phyloP scores from a whole-genome alignment of 2,797 vertebrate species.

The Nasua narica region DNA sequence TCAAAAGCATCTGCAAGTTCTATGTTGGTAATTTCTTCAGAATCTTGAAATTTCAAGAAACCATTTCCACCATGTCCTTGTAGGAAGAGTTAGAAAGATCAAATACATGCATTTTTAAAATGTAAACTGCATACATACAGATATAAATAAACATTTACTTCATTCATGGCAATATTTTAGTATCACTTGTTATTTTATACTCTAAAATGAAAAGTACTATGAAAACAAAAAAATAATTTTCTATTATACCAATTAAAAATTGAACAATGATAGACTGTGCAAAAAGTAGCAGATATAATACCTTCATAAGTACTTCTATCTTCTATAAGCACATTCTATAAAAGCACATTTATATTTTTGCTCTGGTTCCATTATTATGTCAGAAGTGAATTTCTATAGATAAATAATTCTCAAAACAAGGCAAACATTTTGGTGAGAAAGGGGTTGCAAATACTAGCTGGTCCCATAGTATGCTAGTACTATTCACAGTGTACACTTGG shows the following conservation, averaged over 20 bases:
- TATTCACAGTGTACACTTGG: background rate
- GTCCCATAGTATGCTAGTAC: background rate
- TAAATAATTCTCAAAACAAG: background rate
- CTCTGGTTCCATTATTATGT: background rate
- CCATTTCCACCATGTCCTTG: slow-evolving; percentile 97
- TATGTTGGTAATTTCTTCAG: slow-evolving; percentile 99
- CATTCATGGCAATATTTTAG: background rate
- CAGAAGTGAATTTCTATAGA: background rate
- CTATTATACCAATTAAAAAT: background rate
- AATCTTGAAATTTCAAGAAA: slow-evolving; percentile 99
- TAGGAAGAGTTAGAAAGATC: slow-evolving; percentile 44
- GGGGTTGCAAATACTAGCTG: background rate
- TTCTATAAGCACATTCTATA: background rate
- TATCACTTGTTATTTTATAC: background rate
- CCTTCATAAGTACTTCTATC: background rate
- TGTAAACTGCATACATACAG: background rate
- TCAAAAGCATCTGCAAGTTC: slow-evolving; percentile 98
- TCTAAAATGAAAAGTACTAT: background rate
- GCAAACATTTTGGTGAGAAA: background rate
- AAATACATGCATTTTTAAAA: background rate
- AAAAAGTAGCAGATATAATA: background rate
- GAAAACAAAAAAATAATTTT: slow-evolving; percentile 24
- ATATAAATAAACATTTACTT: background rate
- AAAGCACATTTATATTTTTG: background rate
- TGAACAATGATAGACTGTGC: background rate